Evolutionary conservation across 92 coral and sea anemone species (phyloP).

Genomic region (Porites evermanni): DNA sequence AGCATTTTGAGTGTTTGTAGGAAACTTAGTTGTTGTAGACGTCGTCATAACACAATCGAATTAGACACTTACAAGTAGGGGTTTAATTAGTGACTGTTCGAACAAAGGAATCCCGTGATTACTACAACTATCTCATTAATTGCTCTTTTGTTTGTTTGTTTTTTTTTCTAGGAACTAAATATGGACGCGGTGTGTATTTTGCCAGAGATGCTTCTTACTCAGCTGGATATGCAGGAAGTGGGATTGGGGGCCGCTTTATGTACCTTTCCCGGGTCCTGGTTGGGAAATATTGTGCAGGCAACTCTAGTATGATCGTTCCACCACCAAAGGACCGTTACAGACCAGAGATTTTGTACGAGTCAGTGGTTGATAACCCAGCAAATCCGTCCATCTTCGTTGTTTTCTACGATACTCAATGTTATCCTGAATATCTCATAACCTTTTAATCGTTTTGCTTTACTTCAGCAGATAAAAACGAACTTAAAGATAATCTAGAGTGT

Average conservation of each 20-base stretch:
- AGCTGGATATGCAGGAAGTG: slow-evolving; percentile 32
- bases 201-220: slow-evolving; percentile 69
- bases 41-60: too few species aligned
- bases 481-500: too few species aligned
- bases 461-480: too few species aligned
- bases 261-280: slow-evolving; percentile 69
- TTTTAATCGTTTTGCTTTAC: not conserved
- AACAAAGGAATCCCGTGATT: too few species aligned
- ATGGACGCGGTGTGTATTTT: slow-evolving; percentile 70
- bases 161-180: slow-evolving; percentile 37
- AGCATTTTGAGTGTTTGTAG: too few species aligned
- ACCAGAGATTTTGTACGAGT: slow-evolving; percentile 67
- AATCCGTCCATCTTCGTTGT: slow-evolving; percentile 56
- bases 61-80: too few species aligned
- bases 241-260: slow-evolving; percentile 29
- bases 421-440: slow-evolving; percentile 83
- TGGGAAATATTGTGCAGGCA: slow-evolving; percentile 52
- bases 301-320: slow-evolving; percentile 21
- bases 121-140: too few species aligned
- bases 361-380: slow-evolving; percentile 59
- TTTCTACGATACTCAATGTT: slow-evolving; percentile 76
- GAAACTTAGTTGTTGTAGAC: too few species aligned
- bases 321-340: not conserved
- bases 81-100: too few species aligned
- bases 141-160: too few species aligned